phyloP scores from a whole-genome alignment of 1,140 invertebrate genomes.

The Cherax quadricarinatus region DNA sequence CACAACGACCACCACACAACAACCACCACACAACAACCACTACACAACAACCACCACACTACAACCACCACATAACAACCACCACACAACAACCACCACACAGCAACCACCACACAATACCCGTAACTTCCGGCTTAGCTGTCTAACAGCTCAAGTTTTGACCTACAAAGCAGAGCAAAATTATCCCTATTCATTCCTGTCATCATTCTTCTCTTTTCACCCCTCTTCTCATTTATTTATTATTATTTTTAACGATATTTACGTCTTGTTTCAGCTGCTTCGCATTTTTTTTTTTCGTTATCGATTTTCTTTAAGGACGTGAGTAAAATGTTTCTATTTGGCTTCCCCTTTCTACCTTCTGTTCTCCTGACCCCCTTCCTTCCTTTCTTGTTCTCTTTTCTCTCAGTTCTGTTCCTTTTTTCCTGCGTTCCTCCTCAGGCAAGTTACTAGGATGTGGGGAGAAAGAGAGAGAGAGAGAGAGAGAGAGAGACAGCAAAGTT shows the following conservation, averaged over 20 bases:
- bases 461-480: no score
- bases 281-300: neutral
- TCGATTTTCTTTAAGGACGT: neutral
- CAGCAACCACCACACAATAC: no score
- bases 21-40: no score
- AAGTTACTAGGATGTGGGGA: no score
- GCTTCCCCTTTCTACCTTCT: neutral
- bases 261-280: neutral
- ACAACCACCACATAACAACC: no score
- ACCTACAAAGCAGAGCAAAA: no score
- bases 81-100: no score
- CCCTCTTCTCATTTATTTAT: neutral
- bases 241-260: neutral
- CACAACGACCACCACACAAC: no score
- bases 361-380: neutral
- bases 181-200: neutral
- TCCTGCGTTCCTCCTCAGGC: neutral
- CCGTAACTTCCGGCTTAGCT: no score
- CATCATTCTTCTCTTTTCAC: neutral
- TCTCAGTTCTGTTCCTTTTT: neutral
- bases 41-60: no score
- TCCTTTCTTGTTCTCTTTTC: neutral
- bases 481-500: no score
- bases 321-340: neutral
- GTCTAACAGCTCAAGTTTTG: no score